Evolutionary conservation across 2,113 vertebrate genomes (phyloP).

Genomic region (Siniperca chuatsi): DNA sequence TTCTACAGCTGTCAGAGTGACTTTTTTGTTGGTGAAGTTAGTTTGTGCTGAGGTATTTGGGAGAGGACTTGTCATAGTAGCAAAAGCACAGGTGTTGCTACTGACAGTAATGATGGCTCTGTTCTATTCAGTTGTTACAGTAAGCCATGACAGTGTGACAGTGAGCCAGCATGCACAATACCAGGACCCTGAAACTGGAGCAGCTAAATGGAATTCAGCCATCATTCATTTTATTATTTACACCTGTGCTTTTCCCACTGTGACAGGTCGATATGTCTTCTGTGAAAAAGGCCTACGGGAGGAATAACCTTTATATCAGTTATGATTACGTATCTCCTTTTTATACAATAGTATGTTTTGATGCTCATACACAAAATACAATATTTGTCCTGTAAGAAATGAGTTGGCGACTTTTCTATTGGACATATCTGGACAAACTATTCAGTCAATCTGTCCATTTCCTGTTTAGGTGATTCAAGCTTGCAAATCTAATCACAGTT

Average conservation of each 20-base stretch:
- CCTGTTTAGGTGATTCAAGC: not conserved
- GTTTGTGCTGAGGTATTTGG: not conserved
- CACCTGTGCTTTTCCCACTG: no score
- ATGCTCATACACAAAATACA: not conserved
- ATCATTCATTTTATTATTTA: no score
- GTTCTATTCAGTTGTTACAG: not conserved
- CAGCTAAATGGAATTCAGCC: no score
- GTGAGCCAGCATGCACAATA: no score
- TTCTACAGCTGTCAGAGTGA: not conserved
- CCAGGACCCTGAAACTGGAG: no score
- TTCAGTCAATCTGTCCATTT: not conserved
- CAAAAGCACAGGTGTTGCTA: not conserved
- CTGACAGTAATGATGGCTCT: not conserved
- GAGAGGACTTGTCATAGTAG: not conserved
- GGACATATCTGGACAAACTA: not conserved
- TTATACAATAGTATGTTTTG: not conserved
- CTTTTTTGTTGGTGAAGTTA: not conserved
- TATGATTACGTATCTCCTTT: not conserved
- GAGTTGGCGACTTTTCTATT: not conserved
- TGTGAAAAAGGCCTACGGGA: no score
- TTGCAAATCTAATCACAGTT: not conserved
- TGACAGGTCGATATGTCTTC: not conserved
- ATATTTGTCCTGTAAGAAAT: not conserved
- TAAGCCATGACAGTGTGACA: not conserved
- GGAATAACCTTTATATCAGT: not conserved